phyloP scores from a whole-genome alignment of 2,888 invertebrate genomes.

The Steinernema hermaphroditum region DNA sequence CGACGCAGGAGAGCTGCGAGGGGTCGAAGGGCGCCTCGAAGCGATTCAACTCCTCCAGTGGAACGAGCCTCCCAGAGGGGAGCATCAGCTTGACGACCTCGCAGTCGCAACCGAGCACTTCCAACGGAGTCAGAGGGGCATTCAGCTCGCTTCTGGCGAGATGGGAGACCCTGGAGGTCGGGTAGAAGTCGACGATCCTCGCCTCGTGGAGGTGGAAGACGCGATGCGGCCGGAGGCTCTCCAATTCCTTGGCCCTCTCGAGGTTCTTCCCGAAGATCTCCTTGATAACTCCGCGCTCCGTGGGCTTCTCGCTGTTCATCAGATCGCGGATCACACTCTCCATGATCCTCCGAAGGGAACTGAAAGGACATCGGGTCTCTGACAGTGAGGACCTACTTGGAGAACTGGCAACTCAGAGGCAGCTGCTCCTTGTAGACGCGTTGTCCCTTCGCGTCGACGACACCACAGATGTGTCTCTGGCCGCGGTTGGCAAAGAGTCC shows the following conservation, averaged over 20 bases:
- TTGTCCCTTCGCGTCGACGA: neutral
- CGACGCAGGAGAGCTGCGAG: neutral
- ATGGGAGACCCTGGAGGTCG: neutral
- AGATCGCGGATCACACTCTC: neutral
- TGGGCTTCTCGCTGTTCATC: slow-evolving; percentile 16
- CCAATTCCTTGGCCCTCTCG: neutral
- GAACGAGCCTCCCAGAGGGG: neutral
- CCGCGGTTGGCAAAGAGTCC: neutral
- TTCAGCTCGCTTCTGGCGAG: neutral
- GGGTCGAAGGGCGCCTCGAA: slow-evolving; percentile 5
- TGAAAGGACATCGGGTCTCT: neutral
- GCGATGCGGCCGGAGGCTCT: neutral
- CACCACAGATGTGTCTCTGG: neutral
- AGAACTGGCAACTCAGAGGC: neutral
- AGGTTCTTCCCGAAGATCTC: neutral
- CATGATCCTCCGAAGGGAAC: slow-evolving; percentile 1
- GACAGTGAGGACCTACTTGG: neutral
- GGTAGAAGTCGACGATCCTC: slow-evolving; percentile 4
- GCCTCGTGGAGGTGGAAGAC: slow-evolving; percentile 5
- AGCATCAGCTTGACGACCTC: neutral
- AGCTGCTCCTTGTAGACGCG: neutral
- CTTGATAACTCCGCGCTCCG: neutral
- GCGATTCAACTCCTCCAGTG: slow-evolving; percentile 2
- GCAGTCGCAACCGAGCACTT: slow-evolving; percentile 2
- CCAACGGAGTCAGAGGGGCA: neutral